These are phyloP conservation scores for Perca fluviatilis DNA, from an alignment of 2,113 vertebrate species.

Conservation along the genomic window DNA sequence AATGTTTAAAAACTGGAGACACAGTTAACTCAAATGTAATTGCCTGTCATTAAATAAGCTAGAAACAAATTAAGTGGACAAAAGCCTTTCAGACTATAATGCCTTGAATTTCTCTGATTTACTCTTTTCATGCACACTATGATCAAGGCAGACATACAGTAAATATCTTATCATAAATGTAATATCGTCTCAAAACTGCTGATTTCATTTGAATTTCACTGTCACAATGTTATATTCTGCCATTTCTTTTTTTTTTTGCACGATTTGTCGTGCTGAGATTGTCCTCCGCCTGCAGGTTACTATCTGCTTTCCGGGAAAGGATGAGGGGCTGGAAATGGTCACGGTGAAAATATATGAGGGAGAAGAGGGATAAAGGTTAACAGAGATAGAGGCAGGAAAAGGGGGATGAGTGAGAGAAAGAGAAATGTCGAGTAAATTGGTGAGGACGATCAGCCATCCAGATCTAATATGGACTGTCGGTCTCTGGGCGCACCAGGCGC, in stretches of 20 bases:
- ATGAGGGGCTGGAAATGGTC: not conserved
- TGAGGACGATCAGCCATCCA: slow-evolving; percentile 44
- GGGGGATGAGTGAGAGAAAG: slow-evolving; percentile 1
- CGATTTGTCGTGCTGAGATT: not conserved
- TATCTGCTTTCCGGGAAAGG: not conserved
- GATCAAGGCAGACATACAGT: not conserved
- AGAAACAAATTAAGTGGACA: not conserved
- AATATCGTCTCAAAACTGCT: not conserved
- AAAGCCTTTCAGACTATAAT: not conserved
- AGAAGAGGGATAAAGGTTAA: slow-evolving; percentile 21
- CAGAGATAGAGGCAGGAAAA: slow-evolving; percentile 12
- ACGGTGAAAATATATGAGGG: not conserved
- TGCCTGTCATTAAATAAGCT: slow-evolving; percentile 2
- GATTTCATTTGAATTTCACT: not conserved
- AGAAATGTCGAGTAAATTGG: slow-evolving; percentile 51
- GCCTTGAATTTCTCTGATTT: not conserved
- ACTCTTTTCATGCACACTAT: not conserved
- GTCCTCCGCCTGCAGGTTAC: not conserved
- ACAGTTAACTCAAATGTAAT: slow-evolving; percentile 17
- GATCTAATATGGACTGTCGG: slow-evolving; percentile 46
- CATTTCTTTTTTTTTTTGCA: not conserved
- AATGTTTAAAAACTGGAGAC: slow-evolving; percentile 15
- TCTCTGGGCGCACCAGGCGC: slow-evolving; percentile 33
- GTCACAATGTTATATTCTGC: not conserved
- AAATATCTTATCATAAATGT: not conserved